Base-by-base conservation (phyloP, 2,113 vertebrate species). In the Grus americana region DNA sequence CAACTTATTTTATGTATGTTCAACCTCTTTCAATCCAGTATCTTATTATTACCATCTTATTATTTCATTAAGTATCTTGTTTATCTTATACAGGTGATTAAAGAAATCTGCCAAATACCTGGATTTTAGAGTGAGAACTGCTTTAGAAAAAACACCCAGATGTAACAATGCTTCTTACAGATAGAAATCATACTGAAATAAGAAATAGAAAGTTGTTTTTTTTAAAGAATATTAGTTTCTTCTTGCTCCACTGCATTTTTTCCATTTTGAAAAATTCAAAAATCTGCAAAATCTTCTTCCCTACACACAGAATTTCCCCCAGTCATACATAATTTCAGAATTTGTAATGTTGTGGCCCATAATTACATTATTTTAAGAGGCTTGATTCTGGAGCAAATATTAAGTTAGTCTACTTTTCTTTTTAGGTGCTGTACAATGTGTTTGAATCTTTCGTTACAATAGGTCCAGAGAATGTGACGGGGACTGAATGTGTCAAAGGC, bases 361-460 rank as follows among this genome's bases (percentile, higher is more conserved):
- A 46, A 86, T n/a, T 52, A 55, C 9, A 47, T 73, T 58, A 47
- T 84, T 92, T 86, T 62, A 74, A 75, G 67, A 68, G 24, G 5
- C 5, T 92, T 59, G 68, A 57, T 83, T 88, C n/a, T 80, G 22
- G n/a, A 86, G 14, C 26, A 90, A 50, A 70, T 93, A 85, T 73
- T 86, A 90, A 94, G 36, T 74, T 46, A 67, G 27, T 86, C 44
- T 90, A 29, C 75, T 86, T 96, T 82, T 80, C 50, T 75, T 92
- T 79, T 61, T 96, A 98, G 99, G 99, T 99, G 91, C 98, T 99
- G 52, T 99, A 99, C 97, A 99, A 99, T 23, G 99, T 99, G 22
- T 99, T 99, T 95, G 98, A 99, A 36, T 98, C 98, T 16, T 99
- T 99, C 49, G 99, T 99, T 96, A 75, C 96, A 0, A 98, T 99